Base-by-base conservation (phyloP, 2,797 vertebrate genomes). In the Galago senegalensis region DNA sequence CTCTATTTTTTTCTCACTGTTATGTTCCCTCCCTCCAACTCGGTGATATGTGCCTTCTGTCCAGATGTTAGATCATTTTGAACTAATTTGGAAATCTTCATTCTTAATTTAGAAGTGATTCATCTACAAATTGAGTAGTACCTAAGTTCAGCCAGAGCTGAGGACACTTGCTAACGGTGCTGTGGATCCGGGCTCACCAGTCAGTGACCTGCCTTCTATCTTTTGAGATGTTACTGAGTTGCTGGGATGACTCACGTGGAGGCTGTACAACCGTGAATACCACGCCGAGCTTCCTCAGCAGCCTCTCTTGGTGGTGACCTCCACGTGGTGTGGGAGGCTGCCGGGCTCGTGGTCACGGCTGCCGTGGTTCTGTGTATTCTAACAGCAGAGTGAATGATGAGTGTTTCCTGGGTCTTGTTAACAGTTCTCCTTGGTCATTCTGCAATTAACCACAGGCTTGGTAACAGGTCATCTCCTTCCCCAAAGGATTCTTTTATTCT, bases 31-130 rank as follows among this genome's bases (percentile, higher is more conserved):
- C 70, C 53, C 29, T 77, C 79, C 17, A 29, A 14, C 56, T 90
- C 77, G 23, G 40, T 80, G 65, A 89, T 94, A 56, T 25, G 8
- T 76, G 61, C 84, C 49, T 75, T 70, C 40, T 56, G 70, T 87
- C 81, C 69, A 92, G 79, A 93, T 86, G 89, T 87, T 60, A 77
- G 43, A 86, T 87, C n/a, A 73, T 81, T 94, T 82, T 96, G 81
- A 95, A 85, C 89, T 91, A 97, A 97, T 97, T 87, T 97, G 96
- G 96, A 97, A 91, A 82, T 87, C 46, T 87, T 82, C 14, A 13
- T 63, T 79, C 72, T 94, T 93, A 88, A 90, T 96, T 97, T 98
- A 96, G 89, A 93, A 92, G 63, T 98, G 96, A 97, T 95, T 97
- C 96, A 96, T 83, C 40, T 56, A 72, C 46, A 11, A 13, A 49